Conservation (phyloP, 2,113 vertebrate genomes). For the Capra hircus region DNA sequence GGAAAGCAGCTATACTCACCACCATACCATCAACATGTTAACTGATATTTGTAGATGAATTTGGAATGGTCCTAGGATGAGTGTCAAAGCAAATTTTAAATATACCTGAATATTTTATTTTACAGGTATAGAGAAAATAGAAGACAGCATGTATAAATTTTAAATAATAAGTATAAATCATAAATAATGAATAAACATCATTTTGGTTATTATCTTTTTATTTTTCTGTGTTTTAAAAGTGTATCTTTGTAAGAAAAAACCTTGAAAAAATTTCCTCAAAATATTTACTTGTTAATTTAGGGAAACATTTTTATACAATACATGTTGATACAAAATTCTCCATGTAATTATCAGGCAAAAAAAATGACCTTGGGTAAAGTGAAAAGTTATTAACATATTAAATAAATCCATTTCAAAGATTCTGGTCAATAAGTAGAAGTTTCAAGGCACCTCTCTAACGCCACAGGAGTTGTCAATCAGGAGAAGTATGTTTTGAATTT, state of each 20-base stretch:
- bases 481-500: neutral
- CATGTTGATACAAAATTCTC: neutral
- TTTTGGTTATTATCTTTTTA: neutral
- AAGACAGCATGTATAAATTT: neutral
- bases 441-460: neutral
- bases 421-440: neutral
- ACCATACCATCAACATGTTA: slow-evolving; percentile 80
- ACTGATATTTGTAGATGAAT: neutral
- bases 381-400: neutral
- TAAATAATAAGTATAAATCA: neutral
- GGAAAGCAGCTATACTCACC: slow-evolving; percentile 85
- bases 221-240: neutral
- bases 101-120: neutral
- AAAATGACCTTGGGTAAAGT: neutral
- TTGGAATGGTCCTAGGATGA: neutral
- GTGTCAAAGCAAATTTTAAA: neutral
- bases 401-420: neutral
- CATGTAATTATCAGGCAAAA: neutral
- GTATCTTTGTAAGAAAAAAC: neutral
- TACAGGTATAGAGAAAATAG: neutral
- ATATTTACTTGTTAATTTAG: neutral
- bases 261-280: neutral
- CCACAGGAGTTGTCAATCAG: neutral
- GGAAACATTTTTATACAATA: neutral
- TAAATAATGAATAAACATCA: neutral